phyloP scores from a whole-genome alignment of 2,888 invertebrate species.

The Luperina nickerlii region DNA sequence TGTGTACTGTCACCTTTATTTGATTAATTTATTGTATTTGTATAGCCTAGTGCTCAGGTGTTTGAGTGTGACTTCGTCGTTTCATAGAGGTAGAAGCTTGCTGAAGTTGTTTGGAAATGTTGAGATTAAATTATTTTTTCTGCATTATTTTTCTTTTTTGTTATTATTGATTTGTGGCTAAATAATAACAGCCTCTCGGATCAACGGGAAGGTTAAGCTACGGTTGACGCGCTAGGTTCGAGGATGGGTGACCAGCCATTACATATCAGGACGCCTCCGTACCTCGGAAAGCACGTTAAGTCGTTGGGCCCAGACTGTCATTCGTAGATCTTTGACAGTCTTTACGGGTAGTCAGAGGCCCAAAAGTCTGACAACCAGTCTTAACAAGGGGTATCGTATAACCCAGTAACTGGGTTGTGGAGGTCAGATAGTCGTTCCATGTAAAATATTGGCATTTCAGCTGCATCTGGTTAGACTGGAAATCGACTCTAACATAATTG shows the following conservation, averaged over 20 bases:
- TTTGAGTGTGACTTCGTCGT: constrained; percentile 22
- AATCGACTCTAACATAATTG: no score
- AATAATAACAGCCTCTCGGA: not conserved
- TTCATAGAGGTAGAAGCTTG: not conserved
- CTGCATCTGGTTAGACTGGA: no score
- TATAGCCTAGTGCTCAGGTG: constrained; percentile 17
- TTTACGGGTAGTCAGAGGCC: no score
- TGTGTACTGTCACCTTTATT: constrained; percentile 31
- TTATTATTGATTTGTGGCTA: not conserved
- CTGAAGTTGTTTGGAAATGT: not conserved
- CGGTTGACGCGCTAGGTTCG: not conserved
- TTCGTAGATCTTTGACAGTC: no score
- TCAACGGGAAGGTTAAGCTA: not conserved
- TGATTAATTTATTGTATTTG: constrained; percentile 47
- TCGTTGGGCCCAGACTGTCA: no score
- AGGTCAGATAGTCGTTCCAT: no score
- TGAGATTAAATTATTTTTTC: not conserved
- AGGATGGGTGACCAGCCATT: not conserved
- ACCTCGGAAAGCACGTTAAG: no score
- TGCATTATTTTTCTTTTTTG: not conserved
- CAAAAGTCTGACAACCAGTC: no score
- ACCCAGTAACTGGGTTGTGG: no score
- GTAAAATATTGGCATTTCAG: no score
- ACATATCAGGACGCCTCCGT: no score
- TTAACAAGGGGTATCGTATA: no score